These are phyloP conservation scores for Archivesica marissinica DNA, from an alignment of 1,140 invertebrate genomes.

Conservation along the genomic window DNA sequence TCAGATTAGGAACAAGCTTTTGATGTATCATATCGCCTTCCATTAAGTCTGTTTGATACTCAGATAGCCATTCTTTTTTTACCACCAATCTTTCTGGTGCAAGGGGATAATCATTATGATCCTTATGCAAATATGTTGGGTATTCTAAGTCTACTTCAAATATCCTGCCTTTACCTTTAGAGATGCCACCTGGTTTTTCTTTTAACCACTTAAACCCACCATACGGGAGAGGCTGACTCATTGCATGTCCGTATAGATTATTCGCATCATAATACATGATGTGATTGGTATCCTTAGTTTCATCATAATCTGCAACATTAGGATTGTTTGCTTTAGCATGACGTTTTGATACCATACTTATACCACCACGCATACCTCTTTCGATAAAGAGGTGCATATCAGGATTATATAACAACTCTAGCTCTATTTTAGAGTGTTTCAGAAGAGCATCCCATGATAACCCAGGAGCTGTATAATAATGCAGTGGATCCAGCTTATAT, in stretches of 20 bases:
- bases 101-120: slow-evolving; percentile 59
- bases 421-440: slow-evolving; percentile 68
- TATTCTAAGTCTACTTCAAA: slow-evolving; percentile 64
- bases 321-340: slow-evolving; percentile 73
- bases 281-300: slow-evolving; percentile 53
- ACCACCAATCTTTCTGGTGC: slow-evolving; percentile 52
- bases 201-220: slow-evolving; percentile 53
- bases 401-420: slow-evolving; percentile 72
- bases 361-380: slow-evolving; percentile 67
- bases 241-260: slow-evolving; percentile 39
- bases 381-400: slow-evolving; percentile 73
- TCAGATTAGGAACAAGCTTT: slow-evolving; percentile 49
- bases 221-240: slow-evolving; percentile 48
- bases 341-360: slow-evolving; percentile 61
- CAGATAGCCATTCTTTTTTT: slow-evolving; percentile 25
- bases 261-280: slow-evolving; percentile 66
- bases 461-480: slow-evolving; percentile 71
- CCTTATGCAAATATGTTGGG: slow-evolving; percentile 59
- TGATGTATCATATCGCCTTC: slow-evolving; percentile 4
- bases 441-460: slow-evolving; percentile 69
- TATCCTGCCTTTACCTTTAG: slow-evolving; percentile 24
- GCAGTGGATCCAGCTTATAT: slow-evolving; percentile 70
- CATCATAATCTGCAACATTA: slow-evolving; percentile 64
- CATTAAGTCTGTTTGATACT: slow-evolving; percentile 15
- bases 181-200: neutral